Evolutionary conservation across 1,140 invertebrate genomes (phyloP).

Genomic region (Dermatophagoides farinae): DNA sequence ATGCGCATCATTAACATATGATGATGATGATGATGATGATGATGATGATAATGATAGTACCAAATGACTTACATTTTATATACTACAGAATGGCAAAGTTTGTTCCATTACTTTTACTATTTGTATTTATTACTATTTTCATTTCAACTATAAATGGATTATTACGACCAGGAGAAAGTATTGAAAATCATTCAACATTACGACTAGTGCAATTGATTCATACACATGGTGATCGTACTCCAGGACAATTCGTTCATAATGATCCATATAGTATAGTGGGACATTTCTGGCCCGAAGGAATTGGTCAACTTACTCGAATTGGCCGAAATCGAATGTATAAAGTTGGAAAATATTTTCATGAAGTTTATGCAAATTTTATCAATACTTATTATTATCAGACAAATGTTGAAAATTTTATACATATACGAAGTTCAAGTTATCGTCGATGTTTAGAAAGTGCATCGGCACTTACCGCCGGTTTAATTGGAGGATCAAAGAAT

Average conservation of each 20-base stretch:
- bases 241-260: slow-evolving; percentile 39
- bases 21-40: too few species aligned
- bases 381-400: background rate
- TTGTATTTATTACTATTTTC: background rate
- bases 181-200: background rate
- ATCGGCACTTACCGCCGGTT: background rate
- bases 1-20: too few species aligned
- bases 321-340: slow-evolving; percentile 8
- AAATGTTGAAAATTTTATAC: background rate
- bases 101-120: background rate
- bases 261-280: slow-evolving; percentile 39
- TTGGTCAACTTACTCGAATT: slow-evolving; percentile 52
- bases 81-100: background rate
- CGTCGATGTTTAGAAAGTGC: slow-evolving; percentile 6
- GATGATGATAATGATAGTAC: too few species aligned
- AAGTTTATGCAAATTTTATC: background rate
- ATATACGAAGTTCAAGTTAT: background rate
- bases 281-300: slow-evolving; percentile 45
- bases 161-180: background rate
- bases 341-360: background rate
- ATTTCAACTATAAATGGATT: background rate
- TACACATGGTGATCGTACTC: slow-evolving; percentile 45
- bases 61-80: too few species aligned
- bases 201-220: slow-evolving; percentile 8
- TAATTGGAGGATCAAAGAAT: background rate